Base-by-base conservation (phyloP, 2,113 vertebrate species). In the Hippopotamus amphibius region DNA sequence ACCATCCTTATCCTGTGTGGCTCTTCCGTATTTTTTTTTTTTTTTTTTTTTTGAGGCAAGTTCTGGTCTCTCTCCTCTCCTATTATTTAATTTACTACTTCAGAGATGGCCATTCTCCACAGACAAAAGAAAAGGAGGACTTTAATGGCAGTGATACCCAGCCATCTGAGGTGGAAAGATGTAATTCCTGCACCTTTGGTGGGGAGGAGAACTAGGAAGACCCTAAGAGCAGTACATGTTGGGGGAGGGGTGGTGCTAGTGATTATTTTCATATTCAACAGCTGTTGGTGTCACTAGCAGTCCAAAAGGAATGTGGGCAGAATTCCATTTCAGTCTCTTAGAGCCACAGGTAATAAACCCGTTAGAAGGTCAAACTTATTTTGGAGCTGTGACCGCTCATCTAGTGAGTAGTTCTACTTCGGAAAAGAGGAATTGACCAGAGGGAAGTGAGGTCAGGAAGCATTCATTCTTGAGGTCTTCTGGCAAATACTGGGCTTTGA, bases 331-430 rank as follows among this genome's bases (percentile, higher is more conserved):
- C 22, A 15, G 37, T 50, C 17, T 43, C 4, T 0, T 30, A 50
- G 33, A 33, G 13, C 28, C 41, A 53, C 2, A 30, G 37, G 7
- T 37, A 14, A 57, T 22, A 48, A 33, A 90, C 15, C 4, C 74
- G 1, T 33, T 57, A 30, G 26, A 88, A 84, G 22, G 50, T 57
- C 19, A 7, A 74, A 24, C 28, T 53, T 22, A 53, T 2, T 8
- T 37, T 37, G 41, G 6, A 55, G 43, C 28, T 76, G 14, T 53
- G 13, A 16, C n/a, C 22, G 33, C 33, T 79, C 46, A 71, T 7
- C 17, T 9, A 1, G 9, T 30, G 15, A 5, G 1, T 28, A 24
- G 50, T 61, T 26, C 48, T 2, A 53, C 30, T 9, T 2, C 2
- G 2, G 7, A 85, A 37, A 50, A 76, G 9, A 61, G 3, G 24